Evolutionary conservation across 2,888 invertebrate genomes (phyloP).

Genomic region (Parnassius glacialis): DNA sequence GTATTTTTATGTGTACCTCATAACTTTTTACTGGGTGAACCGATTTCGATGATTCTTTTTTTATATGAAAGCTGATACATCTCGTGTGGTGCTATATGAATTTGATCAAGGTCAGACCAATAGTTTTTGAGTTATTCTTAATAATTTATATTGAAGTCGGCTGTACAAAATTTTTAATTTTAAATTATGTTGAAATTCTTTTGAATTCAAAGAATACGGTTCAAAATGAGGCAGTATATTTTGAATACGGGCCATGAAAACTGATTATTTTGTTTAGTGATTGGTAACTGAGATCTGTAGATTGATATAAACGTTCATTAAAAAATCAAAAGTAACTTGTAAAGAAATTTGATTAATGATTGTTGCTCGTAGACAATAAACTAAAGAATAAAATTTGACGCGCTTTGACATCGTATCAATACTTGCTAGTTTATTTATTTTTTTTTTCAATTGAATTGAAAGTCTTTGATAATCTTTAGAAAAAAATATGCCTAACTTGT

Average conservation of each 20-base stretch:
- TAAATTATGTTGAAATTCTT: too few relatives aligned
- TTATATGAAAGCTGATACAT: too few relatives aligned
- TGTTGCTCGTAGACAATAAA: conserved; percentile 13
- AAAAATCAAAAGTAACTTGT: conserved; percentile 24
- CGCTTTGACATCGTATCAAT: conserved; percentile 19
- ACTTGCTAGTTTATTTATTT: conserved; percentile 18
- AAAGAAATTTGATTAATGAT: conserved; percentile 23
- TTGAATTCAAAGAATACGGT: too few relatives aligned
- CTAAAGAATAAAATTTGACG: conserved; percentile 7
- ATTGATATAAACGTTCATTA: conserved; percentile 23
- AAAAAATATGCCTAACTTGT: too few relatives aligned
- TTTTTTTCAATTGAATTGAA: conserved; percentile 29
- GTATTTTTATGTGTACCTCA: too few relatives aligned
- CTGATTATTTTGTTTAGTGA: conserved; percentile 1
- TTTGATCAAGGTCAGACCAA: too few relatives aligned
- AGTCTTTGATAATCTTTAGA: conserved; percentile 21
- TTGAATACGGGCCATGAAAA: conserved; percentile 1
- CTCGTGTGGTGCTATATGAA: too few relatives aligned
- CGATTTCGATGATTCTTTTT: too few relatives aligned
- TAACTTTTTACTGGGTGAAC: too few relatives aligned
- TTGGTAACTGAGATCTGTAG: not conserved
- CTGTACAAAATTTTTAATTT: too few relatives aligned
- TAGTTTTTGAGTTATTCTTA: too few relatives aligned
- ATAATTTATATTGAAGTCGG: too few relatives aligned
- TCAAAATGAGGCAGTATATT: not conserved